Conservation (phyloP, 2,888 invertebrate species). For the Macrophya annulata region DNA sequence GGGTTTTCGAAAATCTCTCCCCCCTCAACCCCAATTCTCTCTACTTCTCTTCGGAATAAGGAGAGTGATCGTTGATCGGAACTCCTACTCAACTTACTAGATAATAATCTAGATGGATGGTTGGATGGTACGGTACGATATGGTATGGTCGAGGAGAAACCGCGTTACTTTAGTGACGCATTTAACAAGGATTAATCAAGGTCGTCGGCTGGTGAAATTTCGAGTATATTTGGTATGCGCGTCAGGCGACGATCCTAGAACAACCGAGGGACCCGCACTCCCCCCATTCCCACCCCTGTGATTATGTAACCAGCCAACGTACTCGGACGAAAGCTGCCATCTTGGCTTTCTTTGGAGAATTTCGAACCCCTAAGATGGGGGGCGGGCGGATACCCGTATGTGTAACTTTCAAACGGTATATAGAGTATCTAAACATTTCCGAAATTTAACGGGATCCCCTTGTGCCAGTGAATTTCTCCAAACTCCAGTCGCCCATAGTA, state of each 20-base stretch:
- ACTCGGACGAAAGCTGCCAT: conserved; percentile 54
- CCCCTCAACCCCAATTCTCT: neutral
- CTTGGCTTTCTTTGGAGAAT: conserved; percentile 52
- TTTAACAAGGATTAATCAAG: conserved; percentile 20
- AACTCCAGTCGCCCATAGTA: neutral
- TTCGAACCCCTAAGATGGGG: conserved; percentile 24
- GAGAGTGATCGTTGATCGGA: neutral
- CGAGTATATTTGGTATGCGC: conserved; percentile 24
- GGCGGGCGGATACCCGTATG: conserved; percentile 13
- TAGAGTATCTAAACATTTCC: neutral
- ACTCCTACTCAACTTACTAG: neutral
- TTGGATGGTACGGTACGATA: neutral
- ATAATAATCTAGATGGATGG: neutral
- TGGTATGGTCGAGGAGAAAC: neutral
- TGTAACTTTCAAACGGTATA: conserved; percentile 21
- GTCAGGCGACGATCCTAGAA: conserved; percentile 46
- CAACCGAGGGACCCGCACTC: conserved; percentile 3
- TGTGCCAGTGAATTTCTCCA: conserved; percentile 2
- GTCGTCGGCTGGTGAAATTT: conserved; percentile 13
- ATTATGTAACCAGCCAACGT: conserved; percentile 50
- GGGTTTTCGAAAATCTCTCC: neutral
- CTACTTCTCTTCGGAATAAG: neutral
- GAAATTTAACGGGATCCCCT: conserved; percentile 15
- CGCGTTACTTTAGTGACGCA: neutral
- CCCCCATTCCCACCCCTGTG: conserved; percentile 1